Evolutionary conservation across 2,888 invertebrate genomes (phyloP).

Genomic region (Limenitis camilla): DNA sequence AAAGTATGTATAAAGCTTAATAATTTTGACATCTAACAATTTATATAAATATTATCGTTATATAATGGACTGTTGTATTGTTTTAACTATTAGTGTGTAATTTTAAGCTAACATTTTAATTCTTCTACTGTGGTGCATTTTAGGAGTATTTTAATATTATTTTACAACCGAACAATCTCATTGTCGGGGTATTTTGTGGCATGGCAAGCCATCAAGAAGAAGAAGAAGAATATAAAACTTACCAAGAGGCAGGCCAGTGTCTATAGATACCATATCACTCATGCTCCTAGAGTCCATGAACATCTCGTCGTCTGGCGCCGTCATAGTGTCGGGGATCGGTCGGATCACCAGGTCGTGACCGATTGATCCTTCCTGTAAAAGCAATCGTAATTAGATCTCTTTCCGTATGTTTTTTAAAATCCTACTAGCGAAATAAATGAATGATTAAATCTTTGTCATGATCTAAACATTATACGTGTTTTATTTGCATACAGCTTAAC

Average conservation of each 20-base stretch:
- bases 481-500: too few species aligned
- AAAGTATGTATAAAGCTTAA: too few species aligned
- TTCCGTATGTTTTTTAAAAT: neutral
- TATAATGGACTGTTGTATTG: too few species aligned
- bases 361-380: constrained; percentile 89
- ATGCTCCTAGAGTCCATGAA: constrained; percentile 80
- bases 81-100: too few species aligned
- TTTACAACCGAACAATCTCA: too few species aligned
- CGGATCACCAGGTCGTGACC: constrained; percentile 91
- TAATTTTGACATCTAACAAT: too few species aligned
- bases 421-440: too few species aligned
- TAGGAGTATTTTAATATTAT: neutral
- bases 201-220: neutral
- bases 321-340: constrained; percentile 85
- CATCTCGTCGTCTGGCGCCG: constrained; percentile 79
- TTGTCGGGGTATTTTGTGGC: neutral
- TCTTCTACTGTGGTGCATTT: too few species aligned
- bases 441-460: too few species aligned
- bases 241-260: constrained; percentile 77
- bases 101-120: too few species aligned
- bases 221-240: constrained; percentile 22
- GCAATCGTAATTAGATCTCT: neutral
- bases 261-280: constrained; percentile 77
- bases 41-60: too few species aligned
- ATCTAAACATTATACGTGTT: too few species aligned